Evolutionary conservation across 2,888 invertebrate genomes (phyloP), one percentile per base, ranked within the genome.

Genomic region (Phlogophora meticulosa): DNA sequence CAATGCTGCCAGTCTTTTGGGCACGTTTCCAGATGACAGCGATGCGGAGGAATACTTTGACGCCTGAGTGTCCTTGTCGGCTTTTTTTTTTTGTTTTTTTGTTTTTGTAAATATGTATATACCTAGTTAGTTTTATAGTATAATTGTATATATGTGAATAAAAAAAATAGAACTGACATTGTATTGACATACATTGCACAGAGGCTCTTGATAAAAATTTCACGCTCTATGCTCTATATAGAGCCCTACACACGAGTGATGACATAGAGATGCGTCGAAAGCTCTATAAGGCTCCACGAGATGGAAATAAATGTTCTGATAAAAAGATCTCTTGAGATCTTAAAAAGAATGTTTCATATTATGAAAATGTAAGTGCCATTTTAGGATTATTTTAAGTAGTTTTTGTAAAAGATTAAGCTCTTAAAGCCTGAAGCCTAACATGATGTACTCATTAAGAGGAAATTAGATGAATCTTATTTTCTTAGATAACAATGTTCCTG

Each of bases 211-310:
- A 77, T 71, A 62, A 42, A n/a, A 7, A 59, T 64, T 58, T 57
- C 55, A 77, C 49, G 73, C 78, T 62, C 42, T n/a, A 43, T 71
- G 63, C 52, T 24, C 34, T 42, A 32, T 38, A 24, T 32, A 73
- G 72, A 51, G 72, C 77, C 9, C 73, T 63, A 43, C 52, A 76
- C 28, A 53, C 53, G 4, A 75, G 78, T 48, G 55, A 55, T 49
- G 66, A 61, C 67, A 61, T 61, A 66, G 48, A 66, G 78, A 73
- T 60, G 56, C 28, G 28, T 28, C 28, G 28, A 28, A 28, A 28
- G 28, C 75, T 57, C 58, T 72, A 49, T 40, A 72, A 55, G 2
- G 36, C 24, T 58, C 53, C 53, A 58, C 43, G 49, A 4, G 53
- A 38, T 38, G 52, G 40, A 67, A 73, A 60, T 78, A 75, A 73